Evolutionary conservation across 1,140 invertebrate genomes (phyloP), one percentile per base, ranked within the genome.

Genomic region (Drosophila punjabiensis): DNA sequence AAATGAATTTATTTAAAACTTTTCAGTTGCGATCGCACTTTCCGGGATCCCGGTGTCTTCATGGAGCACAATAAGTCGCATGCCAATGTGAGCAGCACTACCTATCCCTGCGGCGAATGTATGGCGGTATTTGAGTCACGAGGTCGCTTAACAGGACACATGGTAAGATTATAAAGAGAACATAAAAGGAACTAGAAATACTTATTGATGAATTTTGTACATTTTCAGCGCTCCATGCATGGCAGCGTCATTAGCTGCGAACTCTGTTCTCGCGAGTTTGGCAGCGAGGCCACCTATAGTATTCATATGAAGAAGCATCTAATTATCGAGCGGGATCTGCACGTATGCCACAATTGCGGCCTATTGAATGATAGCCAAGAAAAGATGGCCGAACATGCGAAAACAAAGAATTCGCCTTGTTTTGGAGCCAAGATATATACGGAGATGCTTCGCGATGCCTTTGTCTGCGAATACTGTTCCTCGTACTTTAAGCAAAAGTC

Each of bases 11-110:
- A 5, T 7, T 24, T 5, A 3, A 10, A n/a, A 18, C 4, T 13
- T 64, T 59, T 0, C 11, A 92, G 91, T 28, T 93, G 92, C 43
- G 92, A 93, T 87, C 86, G 87, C 5, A 81, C 81, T 14, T 93
- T 93, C n/a, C 79, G 80, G 0, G 80, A 93, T 58, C 30, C 68
- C 1, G 62, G 67, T 0, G 66, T 79, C 1, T 91, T 81, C 14
- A 52, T 56, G 18, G 78, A 81, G 20, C 92, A 93, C 59, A 83
- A 75, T 7, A 79, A 79, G 32, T 79, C 81, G 9, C 92, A 93
- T 56, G 50, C 86, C 14, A 76, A 90, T 68, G 78, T 87, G 16
- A 66, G 56, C 37, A 78, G 71, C 53, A 74, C 56, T 39, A 80
- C 67, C 4, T 91, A 66, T 37, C 43, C 63, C 39, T 93, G 92